Evolutionary conservation across 2,113 vertebrate species (phyloP).

Genomic region (Gambusia holbrooki): DNA sequence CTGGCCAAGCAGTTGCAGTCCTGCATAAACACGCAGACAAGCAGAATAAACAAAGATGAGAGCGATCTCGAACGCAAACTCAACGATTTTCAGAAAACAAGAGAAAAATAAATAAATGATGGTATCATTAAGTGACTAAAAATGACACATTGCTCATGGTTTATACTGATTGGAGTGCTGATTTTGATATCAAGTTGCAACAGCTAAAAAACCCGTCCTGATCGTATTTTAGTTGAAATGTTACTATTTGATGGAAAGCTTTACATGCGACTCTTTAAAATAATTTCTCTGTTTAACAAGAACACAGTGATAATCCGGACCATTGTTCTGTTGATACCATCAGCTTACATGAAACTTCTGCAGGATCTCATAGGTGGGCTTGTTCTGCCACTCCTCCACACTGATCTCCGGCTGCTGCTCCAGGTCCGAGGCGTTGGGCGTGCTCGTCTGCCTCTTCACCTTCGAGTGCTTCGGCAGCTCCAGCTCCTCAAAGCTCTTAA

Average conservation of each 20-base stretch:
- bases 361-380: constrained; percentile 86
- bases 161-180: too few species aligned
- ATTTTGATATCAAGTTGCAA: not conserved
- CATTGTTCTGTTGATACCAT: not conserved
- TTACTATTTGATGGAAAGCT: not conserved
- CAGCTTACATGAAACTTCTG: constrained; percentile 91
- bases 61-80: not conserved
- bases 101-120: not conserved
- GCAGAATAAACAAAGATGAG: not conserved
- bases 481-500: constrained; percentile 94
- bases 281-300: not conserved
- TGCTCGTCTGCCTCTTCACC: constrained; percentile 94
- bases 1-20: constrained; percentile 90
- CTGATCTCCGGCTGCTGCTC: constrained; percentile 89
- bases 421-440: constrained; percentile 84
- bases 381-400: constrained; percentile 86
- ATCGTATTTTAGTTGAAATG: not conserved
- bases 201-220: not conserved
- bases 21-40: constrained; percentile 71
- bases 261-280: not conserved
- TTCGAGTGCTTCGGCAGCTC: constrained; percentile 96
- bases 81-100: not conserved
- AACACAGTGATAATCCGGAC: not conserved
- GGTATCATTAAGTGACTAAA: not conserved
- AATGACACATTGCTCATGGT: not conserved